These are phyloP conservation scores for Brachypodius melanocephalos DNA, from an alignment of 2,113 vertebrate genomes.

Conservation along the genomic window DNA sequence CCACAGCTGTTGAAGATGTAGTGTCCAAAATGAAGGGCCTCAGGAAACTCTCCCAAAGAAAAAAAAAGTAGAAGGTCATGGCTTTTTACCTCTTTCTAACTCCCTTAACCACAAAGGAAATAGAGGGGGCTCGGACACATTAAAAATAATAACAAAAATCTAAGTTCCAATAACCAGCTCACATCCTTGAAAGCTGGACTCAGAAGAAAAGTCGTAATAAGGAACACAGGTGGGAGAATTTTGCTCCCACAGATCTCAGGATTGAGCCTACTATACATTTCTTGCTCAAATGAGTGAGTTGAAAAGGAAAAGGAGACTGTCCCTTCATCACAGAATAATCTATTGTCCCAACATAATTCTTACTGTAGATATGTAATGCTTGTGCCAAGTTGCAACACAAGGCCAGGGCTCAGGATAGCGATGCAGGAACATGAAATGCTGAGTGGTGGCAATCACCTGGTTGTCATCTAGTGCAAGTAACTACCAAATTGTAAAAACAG, in stretches of 20 bases:
- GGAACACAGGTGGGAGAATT: background rate
- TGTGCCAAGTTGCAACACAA: slow-evolving; percentile 8
- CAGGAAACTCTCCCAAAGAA: background rate
- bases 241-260: background rate
- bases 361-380: background rate
- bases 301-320: background rate
- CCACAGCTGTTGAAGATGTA: background rate
- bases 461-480: slow-evolving; percentile 15
- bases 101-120: background rate
- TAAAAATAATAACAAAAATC: background rate
- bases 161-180: background rate
- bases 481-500: background rate
- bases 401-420: slow-evolving; percentile 2
- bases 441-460: background rate
- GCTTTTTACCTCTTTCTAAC: background rate
- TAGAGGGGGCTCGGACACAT: background rate
- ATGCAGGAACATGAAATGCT: slow-evolving; percentile 24
- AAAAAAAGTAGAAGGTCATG: background rate
- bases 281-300: background rate
- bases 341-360: background rate
- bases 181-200: background rate
- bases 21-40: background rate
- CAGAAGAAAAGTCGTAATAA: background rate
- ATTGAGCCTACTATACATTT: background rate
- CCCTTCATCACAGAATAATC: background rate